Evolutionary conservation across 2,888 invertebrate species (phyloP).

Genomic region (Eristalinus aeneus): DNA sequence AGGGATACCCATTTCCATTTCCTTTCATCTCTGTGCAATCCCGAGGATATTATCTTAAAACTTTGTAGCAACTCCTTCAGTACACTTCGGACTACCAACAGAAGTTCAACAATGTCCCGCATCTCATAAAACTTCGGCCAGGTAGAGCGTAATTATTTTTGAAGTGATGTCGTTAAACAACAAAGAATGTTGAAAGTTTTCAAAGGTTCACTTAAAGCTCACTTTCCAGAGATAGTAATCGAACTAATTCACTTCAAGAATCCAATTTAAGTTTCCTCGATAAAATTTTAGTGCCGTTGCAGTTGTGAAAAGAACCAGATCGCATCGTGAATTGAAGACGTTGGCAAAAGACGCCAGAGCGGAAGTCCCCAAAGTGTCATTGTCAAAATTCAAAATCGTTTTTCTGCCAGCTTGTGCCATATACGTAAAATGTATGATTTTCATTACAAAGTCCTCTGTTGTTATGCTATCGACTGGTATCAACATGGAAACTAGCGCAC

Average conservation of each 20-base stretch:
- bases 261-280: slow-evolving; percentile 22
- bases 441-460: too few relatives aligned
- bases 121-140: not conserved
- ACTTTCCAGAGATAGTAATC: slow-evolving; percentile 3
- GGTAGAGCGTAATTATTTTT: not conserved
- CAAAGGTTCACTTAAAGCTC: not conserved
- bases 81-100: not conserved
- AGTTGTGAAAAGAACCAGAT: slow-evolving; percentile 13
- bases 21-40: not conserved
- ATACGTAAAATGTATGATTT: too few relatives aligned
- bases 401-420: too few relatives aligned
- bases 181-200: not conserved
- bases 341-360: not conserved
- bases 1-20: not conserved
- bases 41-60: not conserved
- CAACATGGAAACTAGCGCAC: too few relatives aligned
- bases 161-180: not conserved
- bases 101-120: not conserved
- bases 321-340: not conserved
- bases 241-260: slow-evolving; percentile 10
- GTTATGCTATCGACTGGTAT: too few relatives aligned
- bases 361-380: not conserved
- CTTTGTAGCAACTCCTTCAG: not conserved
- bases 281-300: slow-evolving; percentile 16
- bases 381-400: too few relatives aligned